Base-by-base conservation (phyloP, 2,888 invertebrate genomes). In the Rotaria sp. region DNA sequence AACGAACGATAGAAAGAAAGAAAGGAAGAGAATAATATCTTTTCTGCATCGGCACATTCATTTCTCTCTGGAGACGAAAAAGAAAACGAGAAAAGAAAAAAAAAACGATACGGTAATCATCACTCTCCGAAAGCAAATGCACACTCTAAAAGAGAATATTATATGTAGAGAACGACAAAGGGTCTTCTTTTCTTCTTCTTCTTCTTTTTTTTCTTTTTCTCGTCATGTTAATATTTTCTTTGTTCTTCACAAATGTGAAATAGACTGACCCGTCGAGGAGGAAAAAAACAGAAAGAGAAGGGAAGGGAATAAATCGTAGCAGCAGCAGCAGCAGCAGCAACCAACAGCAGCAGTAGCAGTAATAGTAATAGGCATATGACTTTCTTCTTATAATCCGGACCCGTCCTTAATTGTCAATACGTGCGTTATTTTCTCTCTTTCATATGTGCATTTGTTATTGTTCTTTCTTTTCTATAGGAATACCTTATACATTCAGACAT, bases 161-260 rank as follows among this genome's bases (percentile, higher is more conserved):
- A 67, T 67, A 38, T 67, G 35, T 67, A 38, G 21, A 67, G 67
- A 67, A 67, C 67, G 67, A 67, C 67, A 67, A 67, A 67, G 35
- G 67, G 30, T 67, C 67, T 38, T 67, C n/a, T 59, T 13, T 52
- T 21, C 52, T 52, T 52, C 52, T 52, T 52, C 52, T 55, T 55
- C 26, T 55, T 55, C 67, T 52, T 50, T 18, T 50, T 18, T 50
- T 50, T 50, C 18, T 67, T 67, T 30, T 67, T 67, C 67, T 67
- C 67, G 67, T 67, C 67, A 67, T 67, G 67, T 67, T 67, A 67
- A 67, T 67, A 67, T 30, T 67, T 67, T 67, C 67, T 67, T 67
- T 67, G 67, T 67, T 67, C 67, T 67, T 67, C 67, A 38, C 67
- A 67, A 67, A 67, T 67, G 67, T 67, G 67, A 67, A 67, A 67